Conservation (phyloP, 2,113 vertebrate genomes). For the Micronycteris hirsuta region DNA sequence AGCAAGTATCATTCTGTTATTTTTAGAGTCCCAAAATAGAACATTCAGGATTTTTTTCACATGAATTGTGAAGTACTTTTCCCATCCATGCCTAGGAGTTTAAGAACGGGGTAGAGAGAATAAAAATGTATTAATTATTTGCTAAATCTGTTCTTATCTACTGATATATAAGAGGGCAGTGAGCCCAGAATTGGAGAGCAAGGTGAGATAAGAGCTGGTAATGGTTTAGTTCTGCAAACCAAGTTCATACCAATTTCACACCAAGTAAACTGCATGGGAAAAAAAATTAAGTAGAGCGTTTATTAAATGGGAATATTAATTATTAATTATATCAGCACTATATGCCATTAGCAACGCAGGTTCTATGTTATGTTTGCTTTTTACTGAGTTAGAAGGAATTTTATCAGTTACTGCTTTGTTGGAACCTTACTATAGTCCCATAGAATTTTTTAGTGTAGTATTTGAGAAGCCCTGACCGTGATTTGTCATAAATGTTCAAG, state of each 20-base stretch:
- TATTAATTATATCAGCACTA: background rate
- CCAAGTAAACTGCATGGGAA: background rate
- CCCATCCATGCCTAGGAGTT: background rate
- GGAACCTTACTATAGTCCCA: slow-evolving; percentile 16
- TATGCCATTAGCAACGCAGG: background rate
- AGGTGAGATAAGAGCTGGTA: slow-evolving; percentile 16
- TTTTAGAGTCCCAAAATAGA: slow-evolving; percentile 40
- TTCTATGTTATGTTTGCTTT: slow-evolving; percentile 6
- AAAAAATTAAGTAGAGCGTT: background rate
- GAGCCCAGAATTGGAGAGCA: background rate
- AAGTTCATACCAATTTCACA: background rate
- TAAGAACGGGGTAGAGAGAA: background rate
- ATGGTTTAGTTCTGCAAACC: slow-evolving; percentile 9
- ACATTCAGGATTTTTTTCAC: slow-evolving; percentile 40
- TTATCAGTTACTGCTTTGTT: slow-evolving; percentile 27
- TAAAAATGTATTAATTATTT: slow-evolving; percentile 31
- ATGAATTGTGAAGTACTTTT: slow-evolving; percentile 34
- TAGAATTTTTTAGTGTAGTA: background rate
- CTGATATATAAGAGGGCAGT: background rate
- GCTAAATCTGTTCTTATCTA: background rate
- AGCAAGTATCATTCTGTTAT: background rate
- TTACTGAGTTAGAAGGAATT: slow-evolving; percentile 42
- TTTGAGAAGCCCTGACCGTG: background rate
- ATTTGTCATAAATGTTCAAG: slow-evolving; percentile 1
- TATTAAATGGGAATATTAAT: background rate